Evolutionary conservation across 1,140 invertebrate species (phyloP).

Genomic region (Aphaenogaster ashmeadi): DNA sequence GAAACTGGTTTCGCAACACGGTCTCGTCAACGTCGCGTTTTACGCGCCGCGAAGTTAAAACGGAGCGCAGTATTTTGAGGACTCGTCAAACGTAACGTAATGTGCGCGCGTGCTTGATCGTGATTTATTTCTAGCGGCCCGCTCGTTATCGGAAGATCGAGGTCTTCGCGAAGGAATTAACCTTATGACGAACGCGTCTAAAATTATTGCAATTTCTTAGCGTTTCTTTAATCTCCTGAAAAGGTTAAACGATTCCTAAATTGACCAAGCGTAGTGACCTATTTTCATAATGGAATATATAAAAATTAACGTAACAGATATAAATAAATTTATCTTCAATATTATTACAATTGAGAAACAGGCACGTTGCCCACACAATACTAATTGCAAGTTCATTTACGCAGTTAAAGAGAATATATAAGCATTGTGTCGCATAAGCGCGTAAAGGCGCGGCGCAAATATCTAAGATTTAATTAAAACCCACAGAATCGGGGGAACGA

Average conservation of each 20-base stretch:
- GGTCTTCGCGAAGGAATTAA: slow-evolving; percentile 35
- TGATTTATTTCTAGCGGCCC: slow-evolving; percentile 38
- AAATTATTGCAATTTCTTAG: slow-evolving; percentile 20
- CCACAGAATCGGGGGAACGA: slow-evolving; percentile 60
- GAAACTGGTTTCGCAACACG: slow-evolving; percentile 43
- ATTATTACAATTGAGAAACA: background rate
- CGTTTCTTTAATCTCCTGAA: background rate
- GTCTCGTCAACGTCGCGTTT: slow-evolving; percentile 48
- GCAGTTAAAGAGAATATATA: background rate
- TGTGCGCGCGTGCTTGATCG: slow-evolving; percentile 48
- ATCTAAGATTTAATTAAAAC: slow-evolving; percentile 73
- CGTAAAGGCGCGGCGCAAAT: slow-evolving; percentile 18
- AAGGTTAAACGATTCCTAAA: background rate
- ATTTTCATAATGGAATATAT: background rate
- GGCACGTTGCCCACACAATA: background rate
- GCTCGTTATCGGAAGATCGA: slow-evolving; percentile 58
- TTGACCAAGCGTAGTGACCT: background rate
- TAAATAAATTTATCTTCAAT: background rate
- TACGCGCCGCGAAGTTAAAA: slow-evolving; percentile 47
- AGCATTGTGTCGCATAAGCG: slow-evolving; percentile 8
- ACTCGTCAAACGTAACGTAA: slow-evolving; percentile 55
- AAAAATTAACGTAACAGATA: background rate
- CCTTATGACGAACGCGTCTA: slow-evolving; percentile 7
- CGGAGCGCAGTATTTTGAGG: slow-evolving; percentile 62
- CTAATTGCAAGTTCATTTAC: background rate